Percentiles rank a stretch among this genome's conserved stretches.
Evolutionary conservation across 2,888 invertebrate genomes (phyloP).

Genomic region (Nomada goodeniana): DNA sequence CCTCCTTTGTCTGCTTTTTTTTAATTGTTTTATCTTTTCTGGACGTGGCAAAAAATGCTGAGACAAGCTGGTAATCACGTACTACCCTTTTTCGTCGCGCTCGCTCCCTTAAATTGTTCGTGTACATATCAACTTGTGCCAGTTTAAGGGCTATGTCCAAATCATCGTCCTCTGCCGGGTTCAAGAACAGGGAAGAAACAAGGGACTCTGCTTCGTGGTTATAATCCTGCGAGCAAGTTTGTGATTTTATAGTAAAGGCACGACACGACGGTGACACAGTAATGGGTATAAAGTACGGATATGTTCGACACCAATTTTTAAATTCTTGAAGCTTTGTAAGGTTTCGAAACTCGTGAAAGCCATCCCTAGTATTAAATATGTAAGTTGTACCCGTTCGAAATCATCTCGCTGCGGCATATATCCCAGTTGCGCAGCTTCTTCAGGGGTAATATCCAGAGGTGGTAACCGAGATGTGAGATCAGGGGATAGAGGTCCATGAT

Average conservation of each 20-base stretch:
- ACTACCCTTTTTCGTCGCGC: slow-evolving; percentile 95
- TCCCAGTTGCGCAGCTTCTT: slow-evolving; percentile 95
- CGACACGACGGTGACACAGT: no score
- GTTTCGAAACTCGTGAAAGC: not conserved
- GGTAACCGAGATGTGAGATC: slow-evolving; percentile 90
- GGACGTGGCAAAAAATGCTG: slow-evolving; percentile 91
- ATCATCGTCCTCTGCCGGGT: slow-evolving; percentile 93
- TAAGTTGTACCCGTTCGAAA: slow-evolving; percentile 93
- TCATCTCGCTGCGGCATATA: slow-evolving; percentile 98
- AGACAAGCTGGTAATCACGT: slow-evolving; percentile 95
- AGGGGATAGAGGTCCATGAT: slow-evolving; percentile 92
- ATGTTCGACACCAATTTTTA: no score
- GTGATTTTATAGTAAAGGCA: not conserved
- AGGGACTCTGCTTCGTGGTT: slow-evolving; percentile 96
- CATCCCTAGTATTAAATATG: not conserved
- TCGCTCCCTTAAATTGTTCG: slow-evolving; percentile 92
- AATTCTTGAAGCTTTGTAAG: not conserved
- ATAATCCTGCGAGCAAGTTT: slow-evolving; percentile 89
- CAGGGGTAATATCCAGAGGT: slow-evolving; percentile 91
- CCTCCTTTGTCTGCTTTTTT: slow-evolving; percentile 91
- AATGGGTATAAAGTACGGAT: no score
- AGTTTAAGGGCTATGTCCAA: slow-evolving; percentile 95
- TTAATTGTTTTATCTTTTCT: slow-evolving; percentile 86
- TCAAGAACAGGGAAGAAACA: slow-evolving; percentile 93
- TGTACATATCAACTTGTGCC: slow-evolving; percentile 97